Evolutionary conservation across 1,140 invertebrate species (phyloP).

Genomic region (Andricus grossulariae): DNA sequence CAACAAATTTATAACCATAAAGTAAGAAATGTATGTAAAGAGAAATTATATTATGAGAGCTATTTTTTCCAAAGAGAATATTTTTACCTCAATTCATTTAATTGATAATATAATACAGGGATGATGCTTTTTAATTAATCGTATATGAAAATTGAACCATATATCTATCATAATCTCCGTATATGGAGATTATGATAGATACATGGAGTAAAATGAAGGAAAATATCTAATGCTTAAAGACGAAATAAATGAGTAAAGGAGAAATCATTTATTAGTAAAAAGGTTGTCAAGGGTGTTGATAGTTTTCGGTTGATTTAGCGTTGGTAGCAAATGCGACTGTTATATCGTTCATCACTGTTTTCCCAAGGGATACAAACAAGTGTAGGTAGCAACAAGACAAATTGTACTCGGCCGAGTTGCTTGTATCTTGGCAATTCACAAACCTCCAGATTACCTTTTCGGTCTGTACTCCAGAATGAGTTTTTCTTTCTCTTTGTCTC

Average conservation of each 20-base stretch:
- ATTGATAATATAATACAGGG: no score
- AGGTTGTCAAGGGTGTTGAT: conserved; percentile 48
- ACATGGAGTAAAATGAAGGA: no score
- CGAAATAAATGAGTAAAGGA: neutral
- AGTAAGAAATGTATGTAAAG: no score
- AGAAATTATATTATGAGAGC: no score
- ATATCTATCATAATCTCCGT: no score
- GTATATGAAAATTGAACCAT: no score
- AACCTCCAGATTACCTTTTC: conserved; percentile 51
- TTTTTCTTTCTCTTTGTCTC: neutral
- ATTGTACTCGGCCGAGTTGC: conserved; percentile 44
- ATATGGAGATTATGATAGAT: no score
- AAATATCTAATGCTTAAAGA: neutral
- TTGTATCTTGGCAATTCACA: conserved; percentile 53
- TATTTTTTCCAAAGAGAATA: no score
- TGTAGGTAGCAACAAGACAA: conserved; percentile 48
- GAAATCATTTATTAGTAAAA: conserved; percentile 41
- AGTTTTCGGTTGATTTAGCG: conserved; percentile 60
- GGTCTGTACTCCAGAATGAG: conserved; percentile 17
- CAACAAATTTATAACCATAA: no score
- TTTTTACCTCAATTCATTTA: no score
- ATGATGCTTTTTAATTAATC: no score
- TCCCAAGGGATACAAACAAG: conserved; percentile 39
- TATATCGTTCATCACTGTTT: conserved; percentile 56
- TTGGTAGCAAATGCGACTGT: conserved; percentile 38